Base-by-base conservation (phyloP, 2,113 vertebrate species). In the Tringa solitaria region DNA sequence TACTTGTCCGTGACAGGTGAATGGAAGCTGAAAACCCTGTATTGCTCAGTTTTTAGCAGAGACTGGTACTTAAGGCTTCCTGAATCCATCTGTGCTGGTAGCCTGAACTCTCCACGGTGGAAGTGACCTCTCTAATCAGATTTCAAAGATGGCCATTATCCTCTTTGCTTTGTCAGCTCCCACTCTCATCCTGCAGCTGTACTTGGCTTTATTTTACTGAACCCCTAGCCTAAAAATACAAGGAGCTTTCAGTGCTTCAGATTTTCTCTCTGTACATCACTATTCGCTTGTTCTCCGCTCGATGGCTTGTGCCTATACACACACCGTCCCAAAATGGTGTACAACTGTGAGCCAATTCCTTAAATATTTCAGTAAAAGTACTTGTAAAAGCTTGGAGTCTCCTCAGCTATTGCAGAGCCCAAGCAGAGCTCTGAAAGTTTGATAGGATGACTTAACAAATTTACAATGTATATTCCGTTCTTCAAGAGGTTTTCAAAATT, bases 311-410 rank as follows among this genome's bases (percentile, higher is more conserved):
- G 59, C 33, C 23, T 77, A 5, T 1, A 7, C 7, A 17, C 9
- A 3, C 5, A 1, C 5, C 13, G 61, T 41, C 0, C 0, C 70
- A 65, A 45, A 82, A 53, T 43, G 7, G 14, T 18, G 37, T 69
- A 22, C 23, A 51, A 1, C 69, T 72, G 17, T 27, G 9, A 85
- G 26, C 35, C 12, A 6, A 16, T 46, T 56, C 59, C 35, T 23
- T 68, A 35, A 80, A 78, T 45, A 37, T 4, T 67, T 43, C 35
- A 30, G 12, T 39, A 28, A 35, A 87, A 17, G 14, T 39, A 10
- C 30, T 43, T 76, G 56, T 75, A n/a, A 57, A 48, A 57, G 8
- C 32, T n/a, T 45, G 16, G 9, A 21, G 30, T 63, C 10, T 60
- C 15, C 32, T 59, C 10, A n/a, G 28, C 45, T 53, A 1, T 4